These are phyloP conservation scores for Pantherophis vulpinus DNA, from an alignment of 2,797 vertebrate genomes.

Conservation along the genomic window DNA sequence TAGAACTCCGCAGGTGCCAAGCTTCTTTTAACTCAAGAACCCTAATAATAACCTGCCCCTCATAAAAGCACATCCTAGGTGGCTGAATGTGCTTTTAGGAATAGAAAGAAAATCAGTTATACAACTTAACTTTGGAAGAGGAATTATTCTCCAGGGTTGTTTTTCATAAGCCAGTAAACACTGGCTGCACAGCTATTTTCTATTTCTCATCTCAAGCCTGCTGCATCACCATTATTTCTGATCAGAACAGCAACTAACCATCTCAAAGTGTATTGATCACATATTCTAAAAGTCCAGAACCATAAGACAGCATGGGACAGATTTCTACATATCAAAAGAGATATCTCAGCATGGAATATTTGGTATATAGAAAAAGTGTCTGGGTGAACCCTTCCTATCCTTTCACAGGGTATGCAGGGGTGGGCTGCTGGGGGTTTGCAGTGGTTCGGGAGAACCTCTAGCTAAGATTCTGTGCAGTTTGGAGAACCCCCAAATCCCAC, in stretches of 20 bases:
- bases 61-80: constrained; percentile 22
- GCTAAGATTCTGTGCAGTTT: too few species aligned
- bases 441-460: too few species aligned
- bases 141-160: neutral
- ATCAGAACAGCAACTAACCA: neutral
- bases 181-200: neutral
- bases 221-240: neutral
- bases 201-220: neutral
- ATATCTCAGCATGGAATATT: too few species aligned
- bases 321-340: neutral
- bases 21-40: constrained; percentile 63
- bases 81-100: constrained; percentile 9
- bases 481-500: too few species aligned
- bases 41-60: constrained; percentile 52
- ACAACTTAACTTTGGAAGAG: neutral
- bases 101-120: constrained; percentile 4
- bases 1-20: constrained; percentile 56
- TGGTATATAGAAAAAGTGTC: too few species aligned
- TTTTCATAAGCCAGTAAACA: neutral
- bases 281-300: neutral
- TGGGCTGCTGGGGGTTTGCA: too few species aligned
- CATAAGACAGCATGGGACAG: neutral
- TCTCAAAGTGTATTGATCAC: neutral
- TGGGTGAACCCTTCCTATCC: too few species aligned
- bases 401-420: too few species aligned